phyloP scores from a whole-genome alignment of 2,113 vertebrate genomes.

The Grammomys surdaster region DNA sequence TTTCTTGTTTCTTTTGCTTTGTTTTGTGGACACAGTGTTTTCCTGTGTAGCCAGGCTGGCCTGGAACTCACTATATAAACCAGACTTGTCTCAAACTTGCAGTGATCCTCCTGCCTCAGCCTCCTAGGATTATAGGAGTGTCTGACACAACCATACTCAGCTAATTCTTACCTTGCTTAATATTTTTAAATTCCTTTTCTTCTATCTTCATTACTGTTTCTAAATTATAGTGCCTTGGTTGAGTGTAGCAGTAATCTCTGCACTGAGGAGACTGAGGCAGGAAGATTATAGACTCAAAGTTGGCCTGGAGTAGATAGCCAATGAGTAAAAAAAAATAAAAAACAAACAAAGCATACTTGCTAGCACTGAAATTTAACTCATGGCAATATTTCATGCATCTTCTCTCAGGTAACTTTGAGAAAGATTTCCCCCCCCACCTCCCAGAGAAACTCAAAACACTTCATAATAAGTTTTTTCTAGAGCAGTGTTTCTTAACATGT shows the following conservation, averaged over 20 bases:
- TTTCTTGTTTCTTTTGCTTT: not conserved
- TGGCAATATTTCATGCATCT: conserved; percentile 32
- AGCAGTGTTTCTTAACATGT: not conserved
- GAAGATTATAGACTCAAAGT: not conserved
- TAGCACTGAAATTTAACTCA: conserved; percentile 49
- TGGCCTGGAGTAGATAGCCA: not conserved
- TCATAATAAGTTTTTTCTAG: conserved; percentile 20
- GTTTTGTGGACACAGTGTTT: not conserved
- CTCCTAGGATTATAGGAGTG: too few relatives aligned
- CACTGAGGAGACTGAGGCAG: not conserved
- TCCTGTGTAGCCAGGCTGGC: not conserved
- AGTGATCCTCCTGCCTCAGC: not conserved
- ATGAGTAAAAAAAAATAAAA: not conserved
- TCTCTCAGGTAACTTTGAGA: not conserved
- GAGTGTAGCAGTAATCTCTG: not conserved
- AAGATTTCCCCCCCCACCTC: not conserved
- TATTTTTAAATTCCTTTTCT: conserved; percentile 51
- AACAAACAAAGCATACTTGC: not conserved
- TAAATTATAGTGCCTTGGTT: not conserved
- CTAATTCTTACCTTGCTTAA: not conserved
- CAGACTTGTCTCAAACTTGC: not conserved
- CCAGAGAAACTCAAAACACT: conserved; percentile 12
- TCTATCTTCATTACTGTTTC: conserved; percentile 46
- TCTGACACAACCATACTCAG: too few relatives aligned
- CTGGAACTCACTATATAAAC: not conserved